phyloP scores from a whole-genome alignment of 2,888 invertebrate genomes.

The Aromia moschata region DNA sequence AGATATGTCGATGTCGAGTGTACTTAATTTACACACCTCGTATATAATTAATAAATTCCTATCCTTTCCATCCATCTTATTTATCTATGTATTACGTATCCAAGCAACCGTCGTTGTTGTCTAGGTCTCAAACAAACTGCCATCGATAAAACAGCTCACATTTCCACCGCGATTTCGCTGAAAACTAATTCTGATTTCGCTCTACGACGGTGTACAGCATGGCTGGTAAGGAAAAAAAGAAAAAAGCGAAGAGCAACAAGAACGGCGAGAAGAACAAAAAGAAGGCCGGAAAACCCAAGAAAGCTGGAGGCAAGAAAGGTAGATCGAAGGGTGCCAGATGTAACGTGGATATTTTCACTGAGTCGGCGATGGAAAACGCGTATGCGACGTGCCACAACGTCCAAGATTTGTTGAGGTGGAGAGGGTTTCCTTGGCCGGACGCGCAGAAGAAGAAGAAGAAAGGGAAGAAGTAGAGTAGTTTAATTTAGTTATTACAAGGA shows the following conservation, averaged over 20 bases:
- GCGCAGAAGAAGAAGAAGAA: constrained; percentile 89
- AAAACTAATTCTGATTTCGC: no score
- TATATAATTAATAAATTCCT: no score
- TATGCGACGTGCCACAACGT: constrained; percentile 94
- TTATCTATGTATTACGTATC: no score
- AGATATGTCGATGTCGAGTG: no score
- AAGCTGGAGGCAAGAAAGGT: constrained; percentile 46
- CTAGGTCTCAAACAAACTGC: no score
- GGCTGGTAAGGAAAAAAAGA: constrained; percentile 48
- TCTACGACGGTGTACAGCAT: no score
- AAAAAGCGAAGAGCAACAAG: constrained; percentile 44
- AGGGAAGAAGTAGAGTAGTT: constrained; percentile 67
- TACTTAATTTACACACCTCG: no score
- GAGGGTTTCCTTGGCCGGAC: constrained; percentile 92
- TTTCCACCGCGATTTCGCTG: no score
- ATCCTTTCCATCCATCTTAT: no score
- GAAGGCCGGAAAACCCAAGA: constrained; percentile 38
- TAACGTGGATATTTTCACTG: constrained; percentile 86
- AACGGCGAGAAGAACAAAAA: constrained; percentile 44
- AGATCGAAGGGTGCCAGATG: constrained; percentile 67
- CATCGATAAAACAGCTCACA: no score
- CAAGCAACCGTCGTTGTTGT: no score
- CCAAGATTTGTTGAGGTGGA: constrained; percentile 83
- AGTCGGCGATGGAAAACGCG: constrained; percentile 92
- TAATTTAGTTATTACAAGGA: neutral